phyloP scores from a whole-genome alignment of 2,888 invertebrate species.

The Clunio marinus region DNA sequence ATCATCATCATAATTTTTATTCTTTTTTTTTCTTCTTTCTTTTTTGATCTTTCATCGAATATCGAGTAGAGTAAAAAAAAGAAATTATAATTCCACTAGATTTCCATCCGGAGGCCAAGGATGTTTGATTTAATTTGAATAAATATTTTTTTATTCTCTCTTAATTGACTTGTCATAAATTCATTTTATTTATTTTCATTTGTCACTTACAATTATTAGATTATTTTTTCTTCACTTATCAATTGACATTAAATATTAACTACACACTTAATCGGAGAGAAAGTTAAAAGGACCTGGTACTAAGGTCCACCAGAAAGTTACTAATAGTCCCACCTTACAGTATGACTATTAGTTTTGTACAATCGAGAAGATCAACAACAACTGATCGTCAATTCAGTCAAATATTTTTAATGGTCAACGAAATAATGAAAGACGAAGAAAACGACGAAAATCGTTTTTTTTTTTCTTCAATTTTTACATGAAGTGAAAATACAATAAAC shows the following conservation, averaged over 20 bases:
- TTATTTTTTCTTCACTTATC: slow-evolving; percentile 26
- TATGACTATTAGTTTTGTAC: slow-evolving; percentile 30
- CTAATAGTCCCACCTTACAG: slow-evolving; percentile 29
- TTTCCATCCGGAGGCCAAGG: background rate
- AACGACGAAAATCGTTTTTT: slow-evolving; percentile 38
- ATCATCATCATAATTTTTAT: background rate
- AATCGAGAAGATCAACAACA: slow-evolving; percentile 38
- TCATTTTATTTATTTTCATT: slow-evolving; percentile 4
- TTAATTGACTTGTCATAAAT: background rate
- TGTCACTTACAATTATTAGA: slow-evolving; percentile 31
- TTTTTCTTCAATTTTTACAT: slow-evolving; percentile 32
- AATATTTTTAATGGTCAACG: slow-evolving; percentile 38
- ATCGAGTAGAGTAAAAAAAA: too few relatives aligned
- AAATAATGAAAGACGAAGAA: slow-evolving; percentile 36
- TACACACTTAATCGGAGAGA: slow-evolving; percentile 33
- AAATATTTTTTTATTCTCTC: slow-evolving; percentile 9
- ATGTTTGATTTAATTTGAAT: background rate
- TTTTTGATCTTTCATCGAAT: too few relatives aligned
- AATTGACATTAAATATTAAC: slow-evolving; percentile 27
- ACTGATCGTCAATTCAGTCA: slow-evolving; percentile 37
- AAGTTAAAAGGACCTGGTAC: slow-evolving; percentile 17
- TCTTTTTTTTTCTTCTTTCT: too few relatives aligned
- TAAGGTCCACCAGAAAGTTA: background rate
- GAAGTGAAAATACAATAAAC: slow-evolving; percentile 38
- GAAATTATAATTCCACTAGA: background rate